Base-by-base conservation (phyloP, 2,797 vertebrate genomes). In the Oreochromis mossambicus region DNA sequence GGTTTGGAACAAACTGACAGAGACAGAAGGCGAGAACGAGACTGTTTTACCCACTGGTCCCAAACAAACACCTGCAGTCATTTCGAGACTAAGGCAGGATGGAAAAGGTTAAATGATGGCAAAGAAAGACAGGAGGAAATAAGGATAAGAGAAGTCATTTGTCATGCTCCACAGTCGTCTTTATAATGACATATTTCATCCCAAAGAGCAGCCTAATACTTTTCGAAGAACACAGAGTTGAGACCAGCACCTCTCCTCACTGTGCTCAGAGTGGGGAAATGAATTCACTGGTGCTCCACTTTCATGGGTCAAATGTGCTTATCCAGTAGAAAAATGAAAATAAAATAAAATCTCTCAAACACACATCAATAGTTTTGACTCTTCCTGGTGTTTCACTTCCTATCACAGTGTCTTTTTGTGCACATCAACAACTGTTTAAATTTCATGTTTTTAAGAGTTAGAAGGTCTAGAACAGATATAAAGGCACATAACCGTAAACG, bases 401-500 rank as follows among this genome's bases (percentile, higher is more conserved):
- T 83, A 76, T 78, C 81, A 36, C 55, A 76, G 82, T 38, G 82
- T 92, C 81, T 91, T 81, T 92, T 78, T 82, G 78, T 87, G 78
- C 80, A 81, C 80, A 61, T 73, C 61, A 68, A 51, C 58, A 51
- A 17, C 46, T 80, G 70, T 91, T 83, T 15, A n/a, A 73, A 41
- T 78, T 54, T 86, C 36, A 68, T 34, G 50, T 81, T 77, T 89
- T 88, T 32, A 88, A 63, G 80, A 83, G 83, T 84, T 92, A 84
- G 91, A 92, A 94, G 88, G 83, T 94, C 55, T 96, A 96, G 52
- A 97, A 98, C 97, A 97, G 95, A 97, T 91, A 93, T 90, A 97
- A 99, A 98, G 98, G 98, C 98, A 99, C 98, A 95, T 98, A 97
- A 98, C 97, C 97, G 96, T 97, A 97, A 97, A 96, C 96, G 96